Evolutionary conservation across 2,888 invertebrate genomes (phyloP).

Genomic region (Euplexia lucipara): DNA sequence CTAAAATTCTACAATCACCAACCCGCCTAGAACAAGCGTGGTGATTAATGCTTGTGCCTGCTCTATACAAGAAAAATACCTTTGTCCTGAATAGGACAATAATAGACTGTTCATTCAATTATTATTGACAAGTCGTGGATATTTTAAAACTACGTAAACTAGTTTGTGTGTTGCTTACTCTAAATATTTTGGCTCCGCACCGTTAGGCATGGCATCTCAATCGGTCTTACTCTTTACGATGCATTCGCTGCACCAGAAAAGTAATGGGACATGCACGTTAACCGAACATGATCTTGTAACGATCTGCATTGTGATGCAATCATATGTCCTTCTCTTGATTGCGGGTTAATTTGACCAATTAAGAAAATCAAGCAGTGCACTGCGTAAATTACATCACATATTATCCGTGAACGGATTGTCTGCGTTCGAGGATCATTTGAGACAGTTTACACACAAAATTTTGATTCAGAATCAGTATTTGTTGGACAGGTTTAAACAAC

Average conservation of each 20-base stretch:
- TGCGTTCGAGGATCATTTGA: background rate
- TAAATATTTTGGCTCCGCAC: background rate
- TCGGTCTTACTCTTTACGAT: background rate
- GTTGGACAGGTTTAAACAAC: too few species aligned
- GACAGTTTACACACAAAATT: background rate
- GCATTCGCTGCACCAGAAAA: background rate
- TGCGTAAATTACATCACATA: conserved; percentile 5
- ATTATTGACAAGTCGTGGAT: too few species aligned
- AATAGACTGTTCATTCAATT: too few species aligned
- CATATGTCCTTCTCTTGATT: conserved; percentile 40
- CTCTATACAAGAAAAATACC: too few species aligned
- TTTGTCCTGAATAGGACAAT: too few species aligned
- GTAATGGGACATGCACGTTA: background rate
- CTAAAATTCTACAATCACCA: too few species aligned
- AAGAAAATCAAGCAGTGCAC: conserved; percentile 28
- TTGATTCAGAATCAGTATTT: background rate
- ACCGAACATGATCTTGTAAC: background rate
- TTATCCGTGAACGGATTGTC: background rate
- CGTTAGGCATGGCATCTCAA: background rate
- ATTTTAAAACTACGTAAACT: too few species aligned
- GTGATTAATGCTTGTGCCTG: too few species aligned
- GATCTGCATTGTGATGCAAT: background rate
- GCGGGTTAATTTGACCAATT: conserved; percentile 26
- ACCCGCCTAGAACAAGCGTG: too few species aligned
- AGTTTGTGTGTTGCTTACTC: too few species aligned